Conservation (phyloP, 2,113 vertebrate genomes). For the Riparia riparia region DNA sequence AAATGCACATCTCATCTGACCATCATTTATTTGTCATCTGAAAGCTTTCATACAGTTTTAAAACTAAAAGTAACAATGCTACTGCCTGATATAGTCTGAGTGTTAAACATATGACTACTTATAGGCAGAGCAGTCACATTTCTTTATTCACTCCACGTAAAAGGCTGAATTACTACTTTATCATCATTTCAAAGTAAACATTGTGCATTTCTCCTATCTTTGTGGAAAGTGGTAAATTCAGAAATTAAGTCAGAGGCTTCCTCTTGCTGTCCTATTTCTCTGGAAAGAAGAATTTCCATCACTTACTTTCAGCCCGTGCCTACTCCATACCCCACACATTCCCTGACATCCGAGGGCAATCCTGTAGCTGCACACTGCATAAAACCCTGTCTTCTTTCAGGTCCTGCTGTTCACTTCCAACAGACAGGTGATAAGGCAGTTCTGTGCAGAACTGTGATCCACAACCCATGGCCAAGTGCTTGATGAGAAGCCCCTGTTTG, state of each 20-base stretch:
- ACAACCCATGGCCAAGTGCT: accelerated
- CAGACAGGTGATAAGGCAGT: background rate
- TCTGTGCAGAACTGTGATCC: background rate
- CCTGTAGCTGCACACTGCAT: background rate
- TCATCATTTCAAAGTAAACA: background rate
- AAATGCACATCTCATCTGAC: background rate
- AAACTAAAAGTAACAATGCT: background rate
- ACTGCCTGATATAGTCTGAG: background rate
- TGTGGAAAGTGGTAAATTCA: background rate
- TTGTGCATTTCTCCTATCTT: background rate
- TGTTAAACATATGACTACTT: background rate
- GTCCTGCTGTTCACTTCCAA: background rate
- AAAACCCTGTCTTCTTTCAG: background rate
- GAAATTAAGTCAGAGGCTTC: background rate
- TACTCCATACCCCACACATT: background rate
- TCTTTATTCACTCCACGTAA: background rate
- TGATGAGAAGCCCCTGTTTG: background rate
- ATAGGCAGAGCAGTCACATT: background rate
- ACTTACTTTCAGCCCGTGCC: background rate
- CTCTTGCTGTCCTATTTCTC: background rate
- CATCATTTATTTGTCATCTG: background rate
- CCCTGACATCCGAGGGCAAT: background rate
- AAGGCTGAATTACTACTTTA: background rate
- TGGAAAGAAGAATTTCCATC: background rate
- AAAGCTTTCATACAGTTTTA: background rate